Evolutionary conservation across 2,888 invertebrate genomes (phyloP).

Genomic region (Andrena marginata): DNA sequence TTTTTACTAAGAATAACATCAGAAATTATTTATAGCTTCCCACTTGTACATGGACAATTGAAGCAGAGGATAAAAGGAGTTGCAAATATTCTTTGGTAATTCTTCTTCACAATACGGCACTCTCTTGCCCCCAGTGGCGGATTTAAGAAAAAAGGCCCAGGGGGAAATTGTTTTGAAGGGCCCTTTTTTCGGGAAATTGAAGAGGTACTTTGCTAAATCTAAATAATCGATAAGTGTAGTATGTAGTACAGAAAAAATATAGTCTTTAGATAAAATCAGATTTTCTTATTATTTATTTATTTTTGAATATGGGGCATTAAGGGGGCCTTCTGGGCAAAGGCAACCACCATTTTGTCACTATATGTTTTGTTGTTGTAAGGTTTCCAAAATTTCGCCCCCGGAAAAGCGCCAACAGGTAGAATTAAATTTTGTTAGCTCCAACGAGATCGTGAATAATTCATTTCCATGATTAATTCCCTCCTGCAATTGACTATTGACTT

Average conservation of each 20-base stretch:
- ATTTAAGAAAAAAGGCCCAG: too few species aligned
- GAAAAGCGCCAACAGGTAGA: too few species aligned
- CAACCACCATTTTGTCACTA: neutral
- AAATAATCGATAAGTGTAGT: too few species aligned
- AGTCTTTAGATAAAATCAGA: neutral
- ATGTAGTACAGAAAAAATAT: too few species aligned
- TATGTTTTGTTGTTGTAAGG: neutral
- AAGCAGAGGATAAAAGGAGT: neutral
- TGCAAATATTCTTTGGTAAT: too few species aligned
- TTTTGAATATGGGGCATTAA: too few species aligned
- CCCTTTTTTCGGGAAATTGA: too few species aligned
- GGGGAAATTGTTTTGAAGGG: too few species aligned
- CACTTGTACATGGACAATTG: neutral
- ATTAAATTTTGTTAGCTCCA: neutral
- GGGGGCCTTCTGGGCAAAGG: neutral
- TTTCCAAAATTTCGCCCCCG: slow-evolving; percentile 3
- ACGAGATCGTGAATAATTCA: slow-evolving; percentile 27
- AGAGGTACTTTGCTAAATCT: too few species aligned
- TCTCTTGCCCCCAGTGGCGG: too few species aligned
- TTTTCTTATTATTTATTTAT: neutral
- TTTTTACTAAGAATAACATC: neutral
- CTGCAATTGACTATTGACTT: slow-evolving; percentile 14
- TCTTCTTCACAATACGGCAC: too few species aligned
- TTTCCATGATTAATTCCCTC: slow-evolving; percentile 25
- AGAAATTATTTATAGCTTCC: neutral